A percentile compares a stretch with the other conserved stretches of the same genome.
phyloP scores from a whole-genome alignment of 2,888 invertebrate genomes.

The Eudemis profundana region DNA sequence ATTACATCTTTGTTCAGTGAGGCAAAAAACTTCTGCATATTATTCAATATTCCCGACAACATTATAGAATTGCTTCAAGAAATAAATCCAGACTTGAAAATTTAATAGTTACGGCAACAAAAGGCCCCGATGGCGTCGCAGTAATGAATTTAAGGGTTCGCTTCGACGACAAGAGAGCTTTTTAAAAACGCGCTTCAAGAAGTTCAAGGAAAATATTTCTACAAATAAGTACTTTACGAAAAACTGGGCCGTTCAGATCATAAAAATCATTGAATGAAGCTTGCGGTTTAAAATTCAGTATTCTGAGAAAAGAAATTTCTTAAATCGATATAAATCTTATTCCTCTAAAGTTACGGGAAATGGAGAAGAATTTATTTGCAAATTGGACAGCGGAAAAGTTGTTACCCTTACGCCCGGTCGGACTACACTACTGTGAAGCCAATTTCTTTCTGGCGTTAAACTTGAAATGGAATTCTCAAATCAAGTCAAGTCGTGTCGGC shows the following conservation, averaged over 20 bases:
- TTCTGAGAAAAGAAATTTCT: slow-evolving; percentile 57
- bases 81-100: slow-evolving; percentile 24
- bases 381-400: slow-evolving; percentile 68
- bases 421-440: slow-evolving; percentile 59
- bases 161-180: not conserved
- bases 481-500: slow-evolving; percentile 47
- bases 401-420: slow-evolving; percentile 50
- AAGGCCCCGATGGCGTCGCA: not conserved
- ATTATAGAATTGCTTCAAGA: slow-evolving; percentile 6
- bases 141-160: slow-evolving; percentile 16
- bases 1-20: not conserved
- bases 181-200: slow-evolving; percentile 24
- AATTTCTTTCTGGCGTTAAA: slow-evolving; percentile 56
- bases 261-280: slow-evolving; percentile 53
- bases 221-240: slow-evolving; percentile 36
- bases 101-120: slow-evolving; percentile 20
- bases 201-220: slow-evolving; percentile 39
- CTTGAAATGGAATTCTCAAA: slow-evolving; percentile 55
- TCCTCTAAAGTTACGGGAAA: slow-evolving; percentile 57
- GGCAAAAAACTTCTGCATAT: not conserved
- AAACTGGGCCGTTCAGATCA: slow-evolving; percentile 50
- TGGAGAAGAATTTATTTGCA: slow-evolving; percentile 60
- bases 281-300: slow-evolving; percentile 55
- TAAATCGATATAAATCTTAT: slow-evolving; percentile 61
- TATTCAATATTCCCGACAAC: not conserved